Base-by-base conservation (phyloP, 2,888 invertebrate genomes). In the Chesias legatella region DNA sequence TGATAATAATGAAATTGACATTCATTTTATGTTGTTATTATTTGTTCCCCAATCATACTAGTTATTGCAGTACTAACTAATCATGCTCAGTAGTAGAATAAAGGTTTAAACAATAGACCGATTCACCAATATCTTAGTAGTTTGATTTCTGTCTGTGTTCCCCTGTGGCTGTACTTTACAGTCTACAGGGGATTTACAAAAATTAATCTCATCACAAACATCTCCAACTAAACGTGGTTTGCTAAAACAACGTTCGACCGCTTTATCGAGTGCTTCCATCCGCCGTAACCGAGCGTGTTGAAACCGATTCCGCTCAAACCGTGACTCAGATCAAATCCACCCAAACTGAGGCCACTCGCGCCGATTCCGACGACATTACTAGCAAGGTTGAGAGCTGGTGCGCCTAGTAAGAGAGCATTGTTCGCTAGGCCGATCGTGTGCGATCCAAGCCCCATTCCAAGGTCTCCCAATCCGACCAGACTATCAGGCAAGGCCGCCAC, bases 361-460 rank as follows among this genome's bases (percentile, higher is more conserved):
- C 33, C 40, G 9, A 34, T n/a, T n/a, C 34, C 33, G 9, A 33
- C 11, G n/a, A 26, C 10, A 7, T 33, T 10, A 7, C 21, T 10
- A 3, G 8, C 27, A 1, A 21, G 30, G n/a, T 8, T 17, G 21
- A 30, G 17, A 22, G 28, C n/a, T 47, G 46, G 30, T 1, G 30
- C 30, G 7, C 10, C 30, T 7, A 30, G 7, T 20, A 21, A 17
- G 6, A 30, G 7, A 9, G 21, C 30, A 8, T 30, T 30, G 30
- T 21, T 30, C 5, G 30, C 29, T 5, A 30, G 20, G 4, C 39
- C 32, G 22, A 32, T 21, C 7, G 29, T 7, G 5, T 23, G 27
- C 6, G 20, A 8, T 21, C 48, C 52, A 7, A 48, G 17, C n/a
- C 56, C 63, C 9, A 53, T 22, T 13, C 57, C 60, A 3, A 49